A percentile compares a stretch with the other conserved stretches of the same genome.
These are phyloP conservation scores for Deroplatys truncata DNA, from an alignment of 2,888 invertebrate genomes.

Conservation along the genomic window DNA sequence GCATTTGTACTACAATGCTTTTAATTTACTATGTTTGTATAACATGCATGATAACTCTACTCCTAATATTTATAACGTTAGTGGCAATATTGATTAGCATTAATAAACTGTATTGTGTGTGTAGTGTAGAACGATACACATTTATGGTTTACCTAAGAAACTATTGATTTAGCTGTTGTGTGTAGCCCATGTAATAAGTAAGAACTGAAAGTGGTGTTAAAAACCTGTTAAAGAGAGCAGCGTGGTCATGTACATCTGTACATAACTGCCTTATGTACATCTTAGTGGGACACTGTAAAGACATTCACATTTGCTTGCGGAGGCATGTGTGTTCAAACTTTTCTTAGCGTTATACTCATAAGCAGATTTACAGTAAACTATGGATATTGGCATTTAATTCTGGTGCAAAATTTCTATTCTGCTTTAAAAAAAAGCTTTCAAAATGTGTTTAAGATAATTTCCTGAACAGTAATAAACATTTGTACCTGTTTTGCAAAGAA, in stretches of 20 bases:
- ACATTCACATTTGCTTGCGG: conserved; percentile 17
- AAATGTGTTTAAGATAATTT: background rate
- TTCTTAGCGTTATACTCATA: background rate
- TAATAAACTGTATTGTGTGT: conserved; percentile 11
- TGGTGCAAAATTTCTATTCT: background rate
- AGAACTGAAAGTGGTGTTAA: conserved; percentile 21
- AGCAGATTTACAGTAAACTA: conserved; percentile 2
- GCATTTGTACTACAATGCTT: conserved; percentile 20
- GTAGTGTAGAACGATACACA: conserved; percentile 4
- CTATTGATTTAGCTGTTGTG: conserved; percentile 10
- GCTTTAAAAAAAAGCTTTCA: background rate
- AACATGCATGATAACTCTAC: conserved; percentile 24
- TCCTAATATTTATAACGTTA: conserved; percentile 21
- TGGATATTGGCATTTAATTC: background rate
- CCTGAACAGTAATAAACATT: too few relatives aligned
- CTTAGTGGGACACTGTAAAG: conserved; percentile 19
- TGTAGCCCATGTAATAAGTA: conserved; percentile 15
- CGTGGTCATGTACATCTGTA: conserved; percentile 7
- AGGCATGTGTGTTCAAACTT: background rate
- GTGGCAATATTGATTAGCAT: conserved; percentile 8
- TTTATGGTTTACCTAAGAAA: conserved; percentile 12
- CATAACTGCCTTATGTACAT: conserved; percentile 7
- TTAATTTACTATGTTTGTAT: conserved; percentile 15
- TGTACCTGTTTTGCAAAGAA: too few relatives aligned
- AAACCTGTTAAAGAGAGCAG: conserved; percentile 18